Conservation (phyloP, 2,888 invertebrate species). For the Tineola bisselliella region DNA sequence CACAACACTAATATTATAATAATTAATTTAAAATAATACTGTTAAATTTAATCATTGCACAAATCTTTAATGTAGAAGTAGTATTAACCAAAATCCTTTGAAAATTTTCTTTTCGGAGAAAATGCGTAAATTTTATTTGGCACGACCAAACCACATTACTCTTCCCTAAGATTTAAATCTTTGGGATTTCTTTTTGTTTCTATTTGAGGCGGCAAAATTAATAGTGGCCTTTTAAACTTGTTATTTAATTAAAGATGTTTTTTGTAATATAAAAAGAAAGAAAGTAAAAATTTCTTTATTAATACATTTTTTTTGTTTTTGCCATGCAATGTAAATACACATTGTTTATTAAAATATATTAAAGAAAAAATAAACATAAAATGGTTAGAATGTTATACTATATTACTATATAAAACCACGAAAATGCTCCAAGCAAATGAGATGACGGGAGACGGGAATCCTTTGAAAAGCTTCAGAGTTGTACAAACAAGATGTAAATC, state of each 20-base stretch:
- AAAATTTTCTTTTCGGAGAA: not conserved
- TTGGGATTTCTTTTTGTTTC: conserved; percentile 4
- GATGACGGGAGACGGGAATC: not conserved
- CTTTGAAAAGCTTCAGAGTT: not conserved
- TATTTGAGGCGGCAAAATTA: no score
- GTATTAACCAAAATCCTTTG: conserved; percentile 10
- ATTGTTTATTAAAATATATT: not conserved
- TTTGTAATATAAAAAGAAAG: no score
- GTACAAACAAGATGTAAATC: not conserved
- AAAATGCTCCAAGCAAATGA: not conserved
- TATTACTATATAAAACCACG: not conserved
- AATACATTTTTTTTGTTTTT: no score
- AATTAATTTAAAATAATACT: no score
- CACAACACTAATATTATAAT: no score
- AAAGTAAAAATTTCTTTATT: no score
- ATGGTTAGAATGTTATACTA: not conserved
- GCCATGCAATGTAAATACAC: no score
- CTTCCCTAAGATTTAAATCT: not conserved
- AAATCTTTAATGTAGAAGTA: not conserved
- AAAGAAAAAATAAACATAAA: not conserved
- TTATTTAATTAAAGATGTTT: no score
- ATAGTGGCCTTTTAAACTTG: no score
- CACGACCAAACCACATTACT: not conserved
- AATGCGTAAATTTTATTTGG: conserved; percentile 11
- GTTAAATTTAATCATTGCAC: not conserved